Conservation (phyloP, 1,140 invertebrate species). For the Centruroides sculpturatus region DNA sequence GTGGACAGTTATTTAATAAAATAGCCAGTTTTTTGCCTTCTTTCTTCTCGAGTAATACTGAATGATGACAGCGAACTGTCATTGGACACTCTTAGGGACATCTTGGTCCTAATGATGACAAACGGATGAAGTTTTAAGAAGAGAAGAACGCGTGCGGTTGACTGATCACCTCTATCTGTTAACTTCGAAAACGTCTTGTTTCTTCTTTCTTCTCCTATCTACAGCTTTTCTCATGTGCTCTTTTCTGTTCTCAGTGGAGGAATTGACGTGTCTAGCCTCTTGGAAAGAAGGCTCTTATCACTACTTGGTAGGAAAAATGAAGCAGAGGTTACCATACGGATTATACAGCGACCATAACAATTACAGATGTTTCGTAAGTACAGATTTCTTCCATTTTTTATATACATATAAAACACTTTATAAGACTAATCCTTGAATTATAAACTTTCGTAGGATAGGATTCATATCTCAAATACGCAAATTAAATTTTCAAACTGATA, state of each 20-base stretch:
- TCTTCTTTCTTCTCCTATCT: not conserved
- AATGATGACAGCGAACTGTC: too few relatives aligned
- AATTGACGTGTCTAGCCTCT: constrained; percentile 64
- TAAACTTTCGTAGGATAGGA: too few relatives aligned
- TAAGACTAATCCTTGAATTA: too few relatives aligned
- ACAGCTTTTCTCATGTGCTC: not conserved
- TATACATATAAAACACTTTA: not conserved
- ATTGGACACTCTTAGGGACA: not conserved
- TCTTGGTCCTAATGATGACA: not conserved
- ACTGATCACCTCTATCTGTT: too few relatives aligned
- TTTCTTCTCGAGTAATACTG: too few relatives aligned
- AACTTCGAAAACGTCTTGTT: not conserved
- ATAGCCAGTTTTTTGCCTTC: too few relatives aligned
- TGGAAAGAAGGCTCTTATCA: constrained; percentile 79
- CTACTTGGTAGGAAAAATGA: constrained; percentile 63
- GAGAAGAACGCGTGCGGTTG: too few relatives aligned
- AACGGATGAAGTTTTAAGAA: not conserved
- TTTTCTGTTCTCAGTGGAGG: constrained; percentile 48
- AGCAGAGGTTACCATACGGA: constrained; percentile 50
- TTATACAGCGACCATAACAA: constrained; percentile 35
- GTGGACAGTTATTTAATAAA: too few relatives aligned
- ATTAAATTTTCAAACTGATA: too few relatives aligned
- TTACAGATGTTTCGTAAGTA: constrained; percentile 64
- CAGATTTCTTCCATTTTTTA: not conserved
- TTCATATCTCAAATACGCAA: too few relatives aligned